Base-by-base conservation (phyloP, 1,140 invertebrate genomes). In the Drosophila setifemur region DNA sequence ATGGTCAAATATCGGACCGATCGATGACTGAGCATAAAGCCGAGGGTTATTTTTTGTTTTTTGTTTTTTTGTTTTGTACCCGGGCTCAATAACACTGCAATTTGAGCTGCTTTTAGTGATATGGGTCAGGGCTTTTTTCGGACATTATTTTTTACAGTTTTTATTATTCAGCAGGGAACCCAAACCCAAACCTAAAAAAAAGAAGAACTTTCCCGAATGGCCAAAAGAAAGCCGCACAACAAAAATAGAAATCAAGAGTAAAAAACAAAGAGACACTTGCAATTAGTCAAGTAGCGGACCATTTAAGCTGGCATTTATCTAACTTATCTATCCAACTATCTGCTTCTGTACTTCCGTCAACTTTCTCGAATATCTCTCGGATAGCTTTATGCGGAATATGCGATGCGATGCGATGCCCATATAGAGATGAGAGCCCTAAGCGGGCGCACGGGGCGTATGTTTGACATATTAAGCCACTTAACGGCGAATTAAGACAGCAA, bases 391-490 rank as follows among this genome's bases (percentile, higher is more conserved):
- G 14, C 47, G 9, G 37, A n/a, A 45, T 28, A 37, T 44, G 21
- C n/a, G n/a, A n/a, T n/a, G n/a, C n/a, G n/a, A n/a, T n/a, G 53
- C 29, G 55, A 52, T 53, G 49, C 35, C 54, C 75, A 69, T 57
- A 58, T 57, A 45, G 37, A 52, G 23, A 37, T 33, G 49, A 43
- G 26, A 48, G 35, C 28, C 25, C 43, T 63, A 26, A 67, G 23
- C 33, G 40, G 28, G 18, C 26, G 33, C 53, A 39, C 48, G 28
- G 18, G 33, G 33, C 53, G 44, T 67, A 53, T 61, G 31, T 39
- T n/a, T n/a, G 64, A 58, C 70, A 71, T 54, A 78, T 82, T 78
- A 66, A 78, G 79, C 73, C 70, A 85, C 70, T 85, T 78, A 74
- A 66, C 58, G 58, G 77, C 45, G 64, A 39, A 68, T 76, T 18